These are phyloP conservation scores for Julus scanicus DNA, from an alignment of 2,888 invertebrate genomes.

Conservation along the genomic window DNA sequence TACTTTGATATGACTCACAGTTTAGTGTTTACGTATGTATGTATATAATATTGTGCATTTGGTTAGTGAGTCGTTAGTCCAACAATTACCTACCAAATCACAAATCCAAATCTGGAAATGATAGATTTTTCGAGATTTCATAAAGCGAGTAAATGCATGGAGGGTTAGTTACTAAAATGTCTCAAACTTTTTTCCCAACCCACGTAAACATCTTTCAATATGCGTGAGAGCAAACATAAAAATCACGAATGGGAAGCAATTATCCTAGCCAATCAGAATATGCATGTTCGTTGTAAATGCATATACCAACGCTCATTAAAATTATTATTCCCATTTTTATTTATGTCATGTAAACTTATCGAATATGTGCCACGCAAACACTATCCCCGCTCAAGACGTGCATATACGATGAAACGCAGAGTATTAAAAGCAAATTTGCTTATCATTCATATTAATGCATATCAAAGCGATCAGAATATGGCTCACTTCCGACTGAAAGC, in stretches of 20 bases:
- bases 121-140: too few relatives aligned
- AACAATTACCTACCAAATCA: too few relatives aligned
- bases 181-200: background rate
- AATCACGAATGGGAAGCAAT: background rate
- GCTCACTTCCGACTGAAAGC: slow-evolving; percentile 26
- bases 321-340: background rate
- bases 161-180: background rate
- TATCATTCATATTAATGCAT: slow-evolving; percentile 24
- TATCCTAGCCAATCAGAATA: background rate
- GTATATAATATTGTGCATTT: too few relatives aligned
- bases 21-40: too few relatives aligned
- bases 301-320: slow-evolving; percentile 23
- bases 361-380: background rate
- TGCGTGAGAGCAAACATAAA: background rate
- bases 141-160: too few relatives aligned
- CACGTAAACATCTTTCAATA: background rate
- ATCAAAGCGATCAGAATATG: slow-evolving; percentile 42
- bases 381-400: background rate
- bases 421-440: slow-evolving; percentile 26
- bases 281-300: background rate
- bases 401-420: background rate
- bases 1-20: too few relatives aligned
- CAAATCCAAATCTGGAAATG: too few relatives aligned
- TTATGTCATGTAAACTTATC: background rate
- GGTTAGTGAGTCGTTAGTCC: too few relatives aligned